Base-by-base conservation (phyloP, 2,113 vertebrate species). In the Dromas ardeola region DNA sequence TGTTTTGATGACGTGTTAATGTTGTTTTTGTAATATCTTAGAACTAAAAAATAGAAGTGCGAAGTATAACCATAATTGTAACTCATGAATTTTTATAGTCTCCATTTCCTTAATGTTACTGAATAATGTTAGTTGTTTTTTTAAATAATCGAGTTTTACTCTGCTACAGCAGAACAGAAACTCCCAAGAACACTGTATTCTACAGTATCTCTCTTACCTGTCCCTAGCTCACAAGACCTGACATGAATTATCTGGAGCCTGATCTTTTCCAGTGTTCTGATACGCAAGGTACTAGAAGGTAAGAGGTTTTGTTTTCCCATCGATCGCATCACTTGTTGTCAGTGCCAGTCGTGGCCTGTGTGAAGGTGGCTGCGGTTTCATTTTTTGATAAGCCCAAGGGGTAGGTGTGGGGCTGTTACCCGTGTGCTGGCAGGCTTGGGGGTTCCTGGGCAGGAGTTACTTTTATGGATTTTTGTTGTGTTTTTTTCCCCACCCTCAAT, bases 211-310 rank as follows among this genome's bases (percentile, higher is more conserved):
- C 36, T 87, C 32, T 83, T 71, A n/a, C 38, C 16, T 53, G 43
- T 67, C 26, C 34, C 53, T 49, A 95, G 93, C 59, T 96, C 40
- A 59, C 36, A 69, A 93, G 87, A 83, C 90, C 59, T 70, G 81
- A 95, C 58, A 86, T 86, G 87, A 93, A 61, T 73, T 93, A 63
- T 23, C 59, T 96, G 73, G 72, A 96, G 22, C 92, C 92, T 34
- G 36, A 59, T 12, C 87, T 96, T 49, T 79, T 94, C 67, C 90
- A 66, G 49, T 94, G 87, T 72, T 83, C 80, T 15, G 56, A 94
- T 69, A n/a, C 27, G 1, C 74, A 45, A 81, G 90, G 96, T 27
- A 77, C 55, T 29, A 71, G 65, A 62, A 79, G 92, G 92, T 96
- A 63, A 58, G 81, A n/a, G 45, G 42, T 55, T 47, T 42, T 3